Evolutionary conservation across 2,797 vertebrate species (phyloP).

Genomic region (Synaphobranchus kaupii): DNA sequence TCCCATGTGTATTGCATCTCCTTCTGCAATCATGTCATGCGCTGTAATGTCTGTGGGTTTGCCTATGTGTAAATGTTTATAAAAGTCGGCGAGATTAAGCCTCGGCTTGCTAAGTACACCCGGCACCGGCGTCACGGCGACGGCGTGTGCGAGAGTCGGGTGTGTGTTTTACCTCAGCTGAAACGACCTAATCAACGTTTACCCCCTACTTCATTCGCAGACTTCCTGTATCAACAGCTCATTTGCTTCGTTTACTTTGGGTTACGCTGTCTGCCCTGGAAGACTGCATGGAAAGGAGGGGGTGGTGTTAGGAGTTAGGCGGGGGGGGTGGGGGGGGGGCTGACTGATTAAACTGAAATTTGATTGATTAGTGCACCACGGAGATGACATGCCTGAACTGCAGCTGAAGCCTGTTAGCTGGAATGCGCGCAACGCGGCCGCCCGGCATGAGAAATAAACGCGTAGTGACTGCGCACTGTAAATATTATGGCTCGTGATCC

Average conservation of each 20-base stretch:
- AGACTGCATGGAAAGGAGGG: conserved; percentile 46
- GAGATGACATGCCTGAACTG: conserved; percentile 62
- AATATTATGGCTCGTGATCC: conserved; percentile 63
- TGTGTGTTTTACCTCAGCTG: conserved; percentile 67
- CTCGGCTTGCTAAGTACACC: not conserved
- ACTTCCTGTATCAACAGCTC: conserved; percentile 66
- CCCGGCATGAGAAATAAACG: conserved; percentile 58
- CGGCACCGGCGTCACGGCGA: not conserved
- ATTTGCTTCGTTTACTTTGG: conserved; percentile 73
- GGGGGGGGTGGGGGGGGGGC: conserved; percentile 48
- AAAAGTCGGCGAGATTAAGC: not conserved
- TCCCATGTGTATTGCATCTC: not conserved
- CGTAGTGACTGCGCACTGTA: conserved; percentile 66
- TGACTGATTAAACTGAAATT: conserved; percentile 66
- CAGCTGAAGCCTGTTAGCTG: conserved; percentile 72
- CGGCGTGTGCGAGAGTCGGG: not conserved
- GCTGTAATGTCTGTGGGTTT: not conserved
- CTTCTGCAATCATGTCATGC: not conserved
- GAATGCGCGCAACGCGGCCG: conserved; percentile 50
- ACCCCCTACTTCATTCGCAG: conserved; percentile 41
- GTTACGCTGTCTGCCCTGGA: conserved; percentile 57
- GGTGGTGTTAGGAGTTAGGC: no score
- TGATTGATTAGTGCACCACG: conserved; percentile 71
- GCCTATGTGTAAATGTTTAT: not conserved
- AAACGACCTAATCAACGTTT: conserved; percentile 73